These are phyloP conservation scores for Sympetrum striolatum DNA, from an alignment of 2,888 invertebrate genomes.

Conservation along the genomic window DNA sequence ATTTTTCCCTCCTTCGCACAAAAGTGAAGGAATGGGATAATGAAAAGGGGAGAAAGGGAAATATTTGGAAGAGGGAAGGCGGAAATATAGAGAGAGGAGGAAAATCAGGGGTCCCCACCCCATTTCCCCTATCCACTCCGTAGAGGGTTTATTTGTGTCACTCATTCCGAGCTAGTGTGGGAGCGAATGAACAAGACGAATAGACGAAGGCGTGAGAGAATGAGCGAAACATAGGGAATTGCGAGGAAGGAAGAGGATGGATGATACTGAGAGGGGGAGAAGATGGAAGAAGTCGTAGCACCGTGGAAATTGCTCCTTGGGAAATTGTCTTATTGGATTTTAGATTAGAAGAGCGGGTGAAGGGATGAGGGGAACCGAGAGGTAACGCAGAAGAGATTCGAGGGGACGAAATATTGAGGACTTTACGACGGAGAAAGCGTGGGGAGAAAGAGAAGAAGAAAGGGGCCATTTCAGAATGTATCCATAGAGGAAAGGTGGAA, in stretches of 20 bases:
- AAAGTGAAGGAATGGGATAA: constrained; percentile 16
- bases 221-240: background rate
- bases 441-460: background rate
- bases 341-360: constrained; percentile 15
- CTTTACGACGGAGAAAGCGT: background rate
- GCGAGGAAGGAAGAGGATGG: background rate
- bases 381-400: background rate
- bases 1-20: background rate
- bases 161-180: background rate
- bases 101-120: background rate
- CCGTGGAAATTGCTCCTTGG: constrained; percentile 40
- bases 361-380: background rate
- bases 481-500: background rate
- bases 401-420: background rate
- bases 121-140: background rate
- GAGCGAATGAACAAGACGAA: background rate
- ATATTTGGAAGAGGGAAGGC: constrained; percentile 3
- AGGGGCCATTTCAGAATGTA: background rate
- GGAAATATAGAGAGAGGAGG: background rate
- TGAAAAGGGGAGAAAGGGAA: constrained; percentile 20
- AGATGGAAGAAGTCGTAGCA: constrained; percentile 29
- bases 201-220: background rate
- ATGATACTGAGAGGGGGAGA: background rate
- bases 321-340: constrained; percentile 44
- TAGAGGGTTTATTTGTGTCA: constrained; percentile 16